phyloP scores from a whole-genome alignment of 2,888 invertebrate species.

The Drosophila meridiana region DNA sequence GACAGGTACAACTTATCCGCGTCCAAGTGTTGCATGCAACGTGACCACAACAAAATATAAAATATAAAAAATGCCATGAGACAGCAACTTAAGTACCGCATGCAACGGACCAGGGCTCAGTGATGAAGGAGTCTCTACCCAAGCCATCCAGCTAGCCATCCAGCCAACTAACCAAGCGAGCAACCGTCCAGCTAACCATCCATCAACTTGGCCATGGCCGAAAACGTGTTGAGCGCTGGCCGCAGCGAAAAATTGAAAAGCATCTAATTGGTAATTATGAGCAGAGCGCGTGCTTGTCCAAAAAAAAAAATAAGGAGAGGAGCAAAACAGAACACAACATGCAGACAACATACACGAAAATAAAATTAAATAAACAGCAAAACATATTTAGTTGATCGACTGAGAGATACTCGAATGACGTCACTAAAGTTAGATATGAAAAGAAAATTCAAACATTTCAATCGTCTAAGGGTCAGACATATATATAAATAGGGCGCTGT shows the following conservation, averaged over 20 bases:
- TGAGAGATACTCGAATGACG: conserved; percentile 17
- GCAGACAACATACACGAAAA: conserved; percentile 43
- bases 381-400: conserved; percentile 21
- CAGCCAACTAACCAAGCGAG: conserved; percentile 15
- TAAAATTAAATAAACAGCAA: conserved; percentile 23
- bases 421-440: neutral
- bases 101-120: conserved; percentile 38
- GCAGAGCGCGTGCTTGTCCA: conserved; percentile 73
- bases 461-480: too few species aligned
- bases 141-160: conserved; percentile 41
- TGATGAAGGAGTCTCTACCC: conserved; percentile 35
- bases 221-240: conserved; percentile 65
- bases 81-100: conserved; percentile 55
- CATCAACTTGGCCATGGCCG: conserved; percentile 58
- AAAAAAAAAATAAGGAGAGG: conserved; percentile 28
- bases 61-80: conserved; percentile 43
- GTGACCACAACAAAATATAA: conserved; percentile 46
- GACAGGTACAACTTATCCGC: conserved; percentile 46
- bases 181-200: conserved; percentile 45
- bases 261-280: conserved; percentile 79
- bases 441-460: too few species aligned
- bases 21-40: conserved; percentile 58
- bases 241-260: conserved; percentile 73
- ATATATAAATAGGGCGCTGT: too few species aligned
- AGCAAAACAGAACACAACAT: conserved; percentile 41